Percentiles rank a stretch among this genome's conserved stretches.
Evolutionary conservation across 2,888 invertebrate species (phyloP).

Genomic region (Ennomos erosarius): DNA sequence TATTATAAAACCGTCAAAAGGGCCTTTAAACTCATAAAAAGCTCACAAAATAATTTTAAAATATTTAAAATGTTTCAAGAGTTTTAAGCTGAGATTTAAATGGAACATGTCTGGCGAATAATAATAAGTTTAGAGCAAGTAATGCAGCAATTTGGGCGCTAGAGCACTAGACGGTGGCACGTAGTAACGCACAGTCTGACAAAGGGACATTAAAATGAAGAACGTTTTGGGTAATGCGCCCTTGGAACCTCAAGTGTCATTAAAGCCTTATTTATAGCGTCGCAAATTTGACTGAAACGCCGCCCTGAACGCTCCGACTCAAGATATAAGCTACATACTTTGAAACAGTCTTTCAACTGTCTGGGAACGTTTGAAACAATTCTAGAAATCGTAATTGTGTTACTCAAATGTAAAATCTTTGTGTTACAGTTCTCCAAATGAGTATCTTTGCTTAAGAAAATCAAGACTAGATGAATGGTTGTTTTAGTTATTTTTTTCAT

Average conservation of each 20-base stretch:
- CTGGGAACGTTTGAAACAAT: not conserved
- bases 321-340: conserved; percentile 20
- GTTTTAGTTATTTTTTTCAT: no score
- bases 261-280: conserved; percentile 37
- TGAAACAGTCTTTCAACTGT: not conserved
- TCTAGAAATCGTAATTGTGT: not conserved
- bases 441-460: no score
- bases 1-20: conserved; percentile 5
- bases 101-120: conserved; percentile 17
- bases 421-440: not conserved
- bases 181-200: conserved; percentile 26
- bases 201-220: conserved; percentile 42
- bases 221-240: conserved; percentile 40
- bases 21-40: not conserved
- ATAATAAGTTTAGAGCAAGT: conserved; percentile 19
- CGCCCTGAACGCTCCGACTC: conserved; percentile 5
- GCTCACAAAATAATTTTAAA: not conserved
- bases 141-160: conserved; percentile 18
- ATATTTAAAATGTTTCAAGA: conserved; percentile 4
- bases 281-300: conserved; percentile 37
- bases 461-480: no score
- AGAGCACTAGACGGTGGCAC: conserved; percentile 16
- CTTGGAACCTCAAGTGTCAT: conserved; percentile 38
- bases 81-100: conserved; percentile 13
- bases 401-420: not conserved